A percentile compares a stretch with the other conserved stretches of the same genome.
These are phyloP conservation scores for Microcaecilia unicolor DNA, from an alignment of 2,797 vertebrate genomes.

Conservation along the genomic window DNA sequence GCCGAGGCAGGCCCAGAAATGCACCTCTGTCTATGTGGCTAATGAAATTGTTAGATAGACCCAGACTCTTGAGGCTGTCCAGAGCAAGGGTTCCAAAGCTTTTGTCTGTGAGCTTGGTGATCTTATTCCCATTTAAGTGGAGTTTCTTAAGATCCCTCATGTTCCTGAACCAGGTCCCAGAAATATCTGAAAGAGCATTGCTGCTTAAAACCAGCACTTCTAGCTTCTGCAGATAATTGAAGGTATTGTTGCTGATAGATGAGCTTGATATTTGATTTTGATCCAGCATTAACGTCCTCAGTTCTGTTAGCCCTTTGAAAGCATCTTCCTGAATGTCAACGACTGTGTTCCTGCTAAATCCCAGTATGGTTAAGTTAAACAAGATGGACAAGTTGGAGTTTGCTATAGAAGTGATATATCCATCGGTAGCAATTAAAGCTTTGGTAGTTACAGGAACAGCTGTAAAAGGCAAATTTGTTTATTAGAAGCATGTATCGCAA, in stretches of 20 bases:
- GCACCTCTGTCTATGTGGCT: slow-evolving; percentile 44
- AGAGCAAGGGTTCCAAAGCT: slow-evolving; percentile 50
- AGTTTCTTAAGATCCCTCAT: slow-evolving; percentile 44
- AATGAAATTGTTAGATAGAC: slow-evolving; percentile 68
- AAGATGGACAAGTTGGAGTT: slow-evolving; percentile 47
- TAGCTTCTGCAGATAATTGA: slow-evolving; percentile 49
- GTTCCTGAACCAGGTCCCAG: slow-evolving; percentile 52
- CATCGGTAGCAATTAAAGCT: slow-evolving; percentile 58
- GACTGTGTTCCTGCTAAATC: slow-evolving; percentile 61
- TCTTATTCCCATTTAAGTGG: slow-evolving; percentile 60
- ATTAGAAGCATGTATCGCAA: too few relatives aligned
- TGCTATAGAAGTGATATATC: slow-evolving; percentile 51
- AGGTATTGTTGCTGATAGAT: slow-evolving; percentile 44
- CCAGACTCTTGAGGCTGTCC: slow-evolving; percentile 52
- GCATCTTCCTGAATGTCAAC: slow-evolving; percentile 37
- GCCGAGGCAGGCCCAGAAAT: slow-evolving; percentile 44
- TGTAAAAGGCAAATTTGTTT: slow-evolving; percentile 31
- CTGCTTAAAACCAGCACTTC: slow-evolving; percentile 57
- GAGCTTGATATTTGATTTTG: slow-evolving; percentile 58
- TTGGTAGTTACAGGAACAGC: slow-evolving; percentile 52
- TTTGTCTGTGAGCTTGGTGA: slow-evolving; percentile 46
- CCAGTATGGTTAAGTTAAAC: slow-evolving; percentile 55
- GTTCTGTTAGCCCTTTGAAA: slow-evolving; percentile 48
- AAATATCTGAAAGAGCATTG: slow-evolving; percentile 44
- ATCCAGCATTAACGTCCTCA: slow-evolving; percentile 56